Conservation (phyloP, 2,888 invertebrate genomes). For the Leucophora obtusa region DNA sequence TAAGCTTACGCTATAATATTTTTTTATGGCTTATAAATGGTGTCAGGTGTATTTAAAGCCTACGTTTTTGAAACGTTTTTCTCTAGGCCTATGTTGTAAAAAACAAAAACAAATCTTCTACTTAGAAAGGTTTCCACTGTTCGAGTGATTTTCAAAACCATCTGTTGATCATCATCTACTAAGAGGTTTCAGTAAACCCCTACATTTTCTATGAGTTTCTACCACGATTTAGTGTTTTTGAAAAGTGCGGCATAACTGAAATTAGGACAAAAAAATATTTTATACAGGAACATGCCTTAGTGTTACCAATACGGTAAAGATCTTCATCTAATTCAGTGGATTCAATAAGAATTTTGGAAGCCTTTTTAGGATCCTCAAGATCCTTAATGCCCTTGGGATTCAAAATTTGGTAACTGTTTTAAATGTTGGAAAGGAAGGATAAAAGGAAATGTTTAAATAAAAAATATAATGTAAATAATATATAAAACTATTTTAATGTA, state of each 20-base stretch:
- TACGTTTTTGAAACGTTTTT: slow-evolving; percentile 31
- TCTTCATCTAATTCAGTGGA: slow-evolving; percentile 91
- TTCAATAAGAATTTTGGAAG: slow-evolving; percentile 90
- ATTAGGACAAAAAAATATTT: neutral
- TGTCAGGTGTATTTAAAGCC: slow-evolving; percentile 6
- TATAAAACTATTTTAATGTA: neutral
- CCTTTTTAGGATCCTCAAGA: slow-evolving; percentile 88
- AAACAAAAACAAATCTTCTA: neutral
- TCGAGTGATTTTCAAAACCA: slow-evolving; percentile 5
- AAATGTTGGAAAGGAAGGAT: slow-evolving; percentile 68
- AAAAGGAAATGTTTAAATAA: slow-evolving; percentile 21
- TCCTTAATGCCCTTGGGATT: slow-evolving; percentile 92
- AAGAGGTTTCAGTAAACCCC: slow-evolving; percentile 3
- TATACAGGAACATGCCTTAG: slow-evolving; percentile 89
- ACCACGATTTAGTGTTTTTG: slow-evolving; percentile 43
- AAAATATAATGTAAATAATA: slow-evolving; percentile 1
- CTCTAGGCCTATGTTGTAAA: neutral
- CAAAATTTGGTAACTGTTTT: slow-evolving; percentile 98
- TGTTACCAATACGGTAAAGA: slow-evolving; percentile 97
- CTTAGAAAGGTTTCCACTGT: slow-evolving; percentile 22
- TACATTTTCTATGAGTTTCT: neutral
- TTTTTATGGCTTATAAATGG: neutral
- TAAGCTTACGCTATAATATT: neutral
- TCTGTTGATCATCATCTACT: neutral
- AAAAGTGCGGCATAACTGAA: slow-evolving; percentile 1